Evolutionary conservation across 2,888 invertebrate genomes (phyloP), one percentile per base, ranked within the genome.

Genomic region (Gandaritis pyraliata): DNA sequence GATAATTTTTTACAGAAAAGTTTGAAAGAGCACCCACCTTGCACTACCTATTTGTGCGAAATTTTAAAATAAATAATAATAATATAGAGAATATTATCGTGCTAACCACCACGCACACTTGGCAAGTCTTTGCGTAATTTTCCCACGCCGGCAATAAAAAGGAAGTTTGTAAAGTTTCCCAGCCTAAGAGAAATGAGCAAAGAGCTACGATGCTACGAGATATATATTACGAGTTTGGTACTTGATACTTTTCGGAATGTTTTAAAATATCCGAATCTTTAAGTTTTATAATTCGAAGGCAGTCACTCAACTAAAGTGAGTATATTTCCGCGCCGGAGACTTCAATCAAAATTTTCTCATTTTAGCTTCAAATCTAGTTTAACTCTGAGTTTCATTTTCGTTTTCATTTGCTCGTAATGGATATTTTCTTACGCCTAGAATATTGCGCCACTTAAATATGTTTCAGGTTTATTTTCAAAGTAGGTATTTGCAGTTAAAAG

Each of bases 311-410:
- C 12, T 29, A 13, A n/a, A 46, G 46, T 47, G 29, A 46, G 38
- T 38, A 3, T 36, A 23, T 39, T 30, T 43, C 16, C 39, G 39
- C 38, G 10, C 38, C 15, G 18, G 16, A 15, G 39, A 47, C 46
- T 52, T 52, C 39, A 58, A 29, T 58, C 39, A 52, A 41, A 38
- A 47, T 58, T 58, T 58, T 52, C 51, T 58, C 51, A 52, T 58
- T 58, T 52, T 51, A 38, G 3, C 47, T 52, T 33, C 12, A 38
- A 46, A 58, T 51, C 38, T 58, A 45, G 50, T 51, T 58, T 51
- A 13, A 23, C 33, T 51, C n/a, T 5, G 38, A 58, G 23, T 52
- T 58, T 45, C 11, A 46, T 51, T 58, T 45, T 23, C 13, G 48
- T 33, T 41, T 51, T 41, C 16, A 0, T 48, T 58, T 46, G 50